Percentiles rank a stretch among this genome's conserved stretches.
Conservation (phyloP, 2,888 invertebrate species). For the Cephus pygmeus region DNA sequence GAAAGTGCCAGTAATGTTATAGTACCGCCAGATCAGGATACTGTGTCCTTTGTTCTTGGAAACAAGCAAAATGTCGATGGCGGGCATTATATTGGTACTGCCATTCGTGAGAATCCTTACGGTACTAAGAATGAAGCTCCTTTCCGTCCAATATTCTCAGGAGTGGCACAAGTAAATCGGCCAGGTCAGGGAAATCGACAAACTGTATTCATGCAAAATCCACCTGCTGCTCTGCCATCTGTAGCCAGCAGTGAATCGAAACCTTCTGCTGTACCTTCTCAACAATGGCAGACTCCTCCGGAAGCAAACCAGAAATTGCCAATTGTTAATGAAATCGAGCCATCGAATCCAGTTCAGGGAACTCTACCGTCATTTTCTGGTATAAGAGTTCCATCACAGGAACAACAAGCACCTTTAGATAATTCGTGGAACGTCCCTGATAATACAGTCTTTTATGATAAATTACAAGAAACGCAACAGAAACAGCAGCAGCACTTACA, state of each 20-base stretch:
- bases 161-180: neutral
- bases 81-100: slow-evolving; percentile 64
- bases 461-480: neutral
- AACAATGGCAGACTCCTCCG: neutral
- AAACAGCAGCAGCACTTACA: neutral
- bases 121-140: slow-evolving; percentile 34
- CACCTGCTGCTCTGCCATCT: slow-evolving; percentile 44
- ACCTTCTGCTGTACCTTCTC: slow-evolving; percentile 8
- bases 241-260: slow-evolving; percentile 29
- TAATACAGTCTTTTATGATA: neutral
- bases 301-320: slow-evolving; percentile 7
- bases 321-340: slow-evolving; percentile 26
- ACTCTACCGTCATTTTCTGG: neutral
- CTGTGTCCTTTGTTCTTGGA: slow-evolving; percentile 74
- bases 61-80: slow-evolving; percentile 72
- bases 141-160: slow-evolving; percentile 39
- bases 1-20: slow-evolving; percentile 75
- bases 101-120: slow-evolving; percentile 69
- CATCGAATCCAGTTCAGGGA: neutral
- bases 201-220: slow-evolving; percentile 30
- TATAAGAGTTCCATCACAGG: neutral
- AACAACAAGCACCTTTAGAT: neutral
- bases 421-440: neutral
- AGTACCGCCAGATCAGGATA: slow-evolving; percentile 74
- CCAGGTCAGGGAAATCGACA: neutral